These are phyloP conservation scores for Ctenosaura bakeri DNA, from an alignment of 2,797 vertebrate genomes.

Conservation along the genomic window DNA sequence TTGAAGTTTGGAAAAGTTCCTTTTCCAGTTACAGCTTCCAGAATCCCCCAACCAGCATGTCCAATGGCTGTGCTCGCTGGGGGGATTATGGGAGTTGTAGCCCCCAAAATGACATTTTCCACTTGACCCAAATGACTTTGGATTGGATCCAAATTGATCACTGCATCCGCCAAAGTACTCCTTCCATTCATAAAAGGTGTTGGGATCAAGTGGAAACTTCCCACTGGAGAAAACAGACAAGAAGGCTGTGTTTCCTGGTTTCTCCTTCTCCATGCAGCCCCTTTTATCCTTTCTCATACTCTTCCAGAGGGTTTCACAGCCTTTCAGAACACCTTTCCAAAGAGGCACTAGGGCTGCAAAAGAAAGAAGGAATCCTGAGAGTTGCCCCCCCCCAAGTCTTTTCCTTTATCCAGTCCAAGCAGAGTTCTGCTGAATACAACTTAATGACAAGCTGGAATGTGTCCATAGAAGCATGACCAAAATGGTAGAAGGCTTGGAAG, in stretches of 20 bases:
- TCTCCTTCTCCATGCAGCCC: neutral
- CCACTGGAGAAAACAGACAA: neutral
- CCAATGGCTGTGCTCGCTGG: too few relatives aligned
- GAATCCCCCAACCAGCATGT: too few relatives aligned
- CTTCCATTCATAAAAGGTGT: neutral
- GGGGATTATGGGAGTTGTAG: too few relatives aligned
- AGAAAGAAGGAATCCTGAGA: neutral
- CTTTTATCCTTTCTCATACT: neutral
- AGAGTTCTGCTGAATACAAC: neutral
- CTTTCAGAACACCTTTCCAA: neutral
- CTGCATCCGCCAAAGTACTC: neutral
- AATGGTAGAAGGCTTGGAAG: too few relatives aligned
- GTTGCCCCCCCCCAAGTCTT: neutral
- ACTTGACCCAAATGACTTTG: conserved; percentile 27
- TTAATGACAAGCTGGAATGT: too few relatives aligned
- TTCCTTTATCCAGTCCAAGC: neutral
- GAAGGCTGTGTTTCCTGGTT: neutral
- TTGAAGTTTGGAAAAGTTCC: too few relatives aligned
- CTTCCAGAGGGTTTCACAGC: neutral
- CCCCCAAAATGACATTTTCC: neutral
- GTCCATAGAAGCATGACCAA: too few relatives aligned
- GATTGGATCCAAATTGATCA: neutral
- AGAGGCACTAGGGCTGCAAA: neutral
- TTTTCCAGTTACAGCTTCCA: too few relatives aligned
- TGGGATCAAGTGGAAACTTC: neutral